phyloP scores from a whole-genome alignment of 2,113 vertebrate species.

The Nannospalax galili region DNA sequence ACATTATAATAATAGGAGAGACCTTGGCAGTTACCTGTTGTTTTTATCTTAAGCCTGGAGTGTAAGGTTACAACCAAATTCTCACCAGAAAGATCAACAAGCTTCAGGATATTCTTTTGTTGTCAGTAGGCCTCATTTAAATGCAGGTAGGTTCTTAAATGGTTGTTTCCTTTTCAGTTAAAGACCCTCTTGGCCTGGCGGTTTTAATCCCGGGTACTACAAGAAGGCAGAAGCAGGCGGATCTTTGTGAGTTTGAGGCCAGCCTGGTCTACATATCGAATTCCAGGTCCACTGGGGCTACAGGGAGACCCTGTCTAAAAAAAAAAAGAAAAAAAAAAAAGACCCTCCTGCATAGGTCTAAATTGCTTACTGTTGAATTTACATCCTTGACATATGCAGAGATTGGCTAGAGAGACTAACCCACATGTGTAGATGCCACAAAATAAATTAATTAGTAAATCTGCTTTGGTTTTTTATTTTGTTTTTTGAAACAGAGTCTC shows the following conservation, averaged over 20 bases:
- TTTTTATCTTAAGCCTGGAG: constrained; percentile 37
- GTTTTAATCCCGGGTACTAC: no score
- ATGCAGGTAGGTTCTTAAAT: neutral
- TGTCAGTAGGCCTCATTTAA: neutral
- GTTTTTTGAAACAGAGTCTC: no score
- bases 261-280: no score
- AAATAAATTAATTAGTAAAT: neutral
- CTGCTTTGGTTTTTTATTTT: constrained; percentile 7
- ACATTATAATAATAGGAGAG: constrained; percentile 48
- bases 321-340: no score
- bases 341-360: neutral
- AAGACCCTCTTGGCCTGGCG: neutral
- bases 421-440: no score
- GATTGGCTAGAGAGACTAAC: neutral
- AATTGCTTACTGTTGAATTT: constrained; percentile 43
- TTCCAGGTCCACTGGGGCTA: no score
- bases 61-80: constrained; percentile 47
- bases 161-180: constrained; percentile 44
- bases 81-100: constrained; percentile 23
- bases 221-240: no score
- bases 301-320: no score
- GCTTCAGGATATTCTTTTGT: constrained; percentile 28
- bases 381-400: neutral
- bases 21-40: constrained; percentile 16
- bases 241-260: no score